Base-by-base conservation (phyloP, 2,797 vertebrate genomes). In the Alcedo quadribrachys region DNA sequence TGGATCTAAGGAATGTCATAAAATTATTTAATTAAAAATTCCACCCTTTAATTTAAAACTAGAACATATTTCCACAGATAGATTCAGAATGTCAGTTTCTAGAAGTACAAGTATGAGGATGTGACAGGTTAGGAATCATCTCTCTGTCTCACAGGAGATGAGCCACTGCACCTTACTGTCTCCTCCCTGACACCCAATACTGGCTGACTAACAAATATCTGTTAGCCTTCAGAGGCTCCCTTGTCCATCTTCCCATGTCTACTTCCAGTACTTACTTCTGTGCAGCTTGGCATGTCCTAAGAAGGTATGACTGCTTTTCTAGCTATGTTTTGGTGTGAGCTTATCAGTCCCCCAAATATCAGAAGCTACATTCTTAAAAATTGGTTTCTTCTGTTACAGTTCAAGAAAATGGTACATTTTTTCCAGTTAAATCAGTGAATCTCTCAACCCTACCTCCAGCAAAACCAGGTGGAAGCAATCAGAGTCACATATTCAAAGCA, bases 1-100 rank as follows among this genome's bases (percentile, higher is more conserved):
- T 7, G 98, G 96, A 83, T 99, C 99, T 99, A 92, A 67, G 46
- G 30, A 96, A 70, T 15, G 79, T 3, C 70, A 40, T 11, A 58
- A 62, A 61, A 48, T 28, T 14, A 2, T 30, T 54, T 20, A 15
- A 68, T 75, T 62, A 63, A 46, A 75, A 85, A 74, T 9, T 25
- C 28, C 37, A 30, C 16, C 5, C 17, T 86, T 90, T 63, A 60
- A 83, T 46, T 57, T 65, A 76, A 70, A 91, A 55, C 8, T 15
- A 40, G 25, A 77, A 67, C 15, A 2, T 11, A 22, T 15, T 81
- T 79, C 30, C 27, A n/a, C 20, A n/a, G 30, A 81, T 17, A 42
- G 8, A 8, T 54, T 53, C 27, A 57, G 66, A 82, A 58, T 11
- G 11, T 30, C 1, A 0, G 8, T 46, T 75, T 93, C 61, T 45